These are phyloP conservation scores for Neelides sp. DNA, from an alignment of 1,140 invertebrate species.

Conservation along the genomic window DNA sequence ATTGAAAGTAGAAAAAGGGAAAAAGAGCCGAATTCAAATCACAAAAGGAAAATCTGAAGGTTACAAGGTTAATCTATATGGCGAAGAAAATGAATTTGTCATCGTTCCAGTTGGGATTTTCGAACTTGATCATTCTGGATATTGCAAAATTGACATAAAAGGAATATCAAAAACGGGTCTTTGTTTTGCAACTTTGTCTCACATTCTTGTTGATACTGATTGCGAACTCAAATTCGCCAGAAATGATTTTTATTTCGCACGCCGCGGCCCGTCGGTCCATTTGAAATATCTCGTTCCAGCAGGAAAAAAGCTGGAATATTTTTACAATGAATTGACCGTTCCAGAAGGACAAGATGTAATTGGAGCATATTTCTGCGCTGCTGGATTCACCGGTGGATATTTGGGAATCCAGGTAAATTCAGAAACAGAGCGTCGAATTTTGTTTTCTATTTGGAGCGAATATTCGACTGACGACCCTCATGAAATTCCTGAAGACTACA, in stretches of 20 bases:
- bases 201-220: slow-evolving; percentile 1
- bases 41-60: background rate
- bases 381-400: slow-evolving; percentile 16
- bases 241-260: slow-evolving; percentile 11
- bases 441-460: slow-evolving; percentile 20
- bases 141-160: slow-evolving; percentile 5
- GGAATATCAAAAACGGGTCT: slow-evolving; percentile 8
- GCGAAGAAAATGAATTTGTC: slow-evolving; percentile 1
- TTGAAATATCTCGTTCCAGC: background rate
- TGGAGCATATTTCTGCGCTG: slow-evolving; percentile 14
- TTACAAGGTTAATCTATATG: background rate
- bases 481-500: slow-evolving; percentile 21
- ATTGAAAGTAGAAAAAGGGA: background rate
- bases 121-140: background rate
- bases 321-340: slow-evolving; percentile 19
- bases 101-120: slow-evolving; percentile 7
- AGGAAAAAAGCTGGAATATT: slow-evolving; percentile 7
- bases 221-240: background rate
- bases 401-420: slow-evolving; percentile 22
- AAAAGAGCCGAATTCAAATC: background rate
- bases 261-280: slow-evolving; percentile 25
- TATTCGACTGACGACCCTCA: slow-evolving; percentile 13
- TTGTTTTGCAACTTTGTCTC: slow-evolving; percentile 5
- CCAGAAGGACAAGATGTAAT: slow-evolving; percentile 14
- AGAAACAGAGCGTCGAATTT: slow-evolving; percentile 9